Base-by-base conservation (phyloP, 2,888 invertebrate species). In the Amphipyra berbera region DNA sequence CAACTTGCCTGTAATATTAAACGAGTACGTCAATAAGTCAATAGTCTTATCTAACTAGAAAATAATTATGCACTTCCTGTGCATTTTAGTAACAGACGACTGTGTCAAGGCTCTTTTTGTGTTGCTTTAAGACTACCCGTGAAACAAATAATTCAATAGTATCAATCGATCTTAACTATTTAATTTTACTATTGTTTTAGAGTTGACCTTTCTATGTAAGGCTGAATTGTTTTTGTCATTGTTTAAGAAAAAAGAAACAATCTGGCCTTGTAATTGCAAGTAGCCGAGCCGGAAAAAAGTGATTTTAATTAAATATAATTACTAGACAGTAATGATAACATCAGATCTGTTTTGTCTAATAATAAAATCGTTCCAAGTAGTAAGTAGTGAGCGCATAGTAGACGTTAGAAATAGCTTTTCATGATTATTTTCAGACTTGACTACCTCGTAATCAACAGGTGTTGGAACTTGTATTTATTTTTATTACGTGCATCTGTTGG, bases 101-200 rank as follows among this genome's bases (percentile, higher is more conserved):
- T 88, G 75, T 88, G 92, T 87, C 92, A 93, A 88, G 91, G 92
- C 72, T 73, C 60, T 73, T 78, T 78, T 72, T 76, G 52, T 81
- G 74, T 81, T 81, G 84, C 82, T 83, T 85, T 83, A 83, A 85
- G 82, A 61, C 60, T 85, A 88, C 77, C 82, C 83, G 83, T 86
- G 82, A 84, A 89, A 85, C 81, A 82, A 87, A 85, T 89, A 84
- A 86, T 86, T 87, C 86, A 87, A 87, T 82, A 84, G 78, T 85
- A 83, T 86, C 84, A 81, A 88, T 79, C 48, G 70, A 79, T 88
- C 85, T 86, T 84, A 82, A 81, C 76, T 82, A 84, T 81, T 84
- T 81, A 83, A 85, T 83, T 87, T 88, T 78, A 85, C 87, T 83
- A 90, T 91, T 91, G 90, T 91, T 87, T 84, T 71, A 82, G 62